A percentile compares a stretch with the other conserved stretches of the same genome.
Conservation (phyloP, 2,888 invertebrate genomes). For the Nomada ruficornis region DNA sequence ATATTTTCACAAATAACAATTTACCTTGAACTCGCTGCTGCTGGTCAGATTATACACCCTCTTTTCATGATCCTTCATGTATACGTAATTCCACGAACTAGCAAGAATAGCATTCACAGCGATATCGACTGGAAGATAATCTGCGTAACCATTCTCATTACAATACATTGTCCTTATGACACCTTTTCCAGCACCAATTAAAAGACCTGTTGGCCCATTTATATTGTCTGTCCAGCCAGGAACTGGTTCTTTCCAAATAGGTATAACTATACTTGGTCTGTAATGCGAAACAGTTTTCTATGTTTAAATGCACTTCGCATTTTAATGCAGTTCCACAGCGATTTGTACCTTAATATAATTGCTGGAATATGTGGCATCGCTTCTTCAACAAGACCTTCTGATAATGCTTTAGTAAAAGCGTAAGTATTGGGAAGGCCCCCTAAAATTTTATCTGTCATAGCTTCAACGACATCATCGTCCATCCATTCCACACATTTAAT, state of each 20-base stretch:
- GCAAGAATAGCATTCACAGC: constrained; percentile 91
- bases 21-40: constrained; percentile 90
- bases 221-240: constrained; percentile 97
- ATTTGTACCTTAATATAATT: constrained; percentile 90
- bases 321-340: background rate
- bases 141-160: constrained; percentile 91
- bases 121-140: constrained; percentile 92
- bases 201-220: constrained; percentile 94
- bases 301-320: background rate
- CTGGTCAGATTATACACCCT: constrained; percentile 91
- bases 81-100: constrained; percentile 88
- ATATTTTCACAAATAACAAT: background rate
- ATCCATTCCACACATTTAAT: constrained; percentile 93
- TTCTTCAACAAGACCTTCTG: constrained; percentile 93
- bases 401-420: constrained; percentile 96
- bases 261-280: constrained; percentile 89
- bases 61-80: constrained; percentile 84
- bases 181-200: constrained; percentile 94
- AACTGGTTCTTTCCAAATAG: constrained; percentile 92
- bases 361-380: constrained; percentile 91
- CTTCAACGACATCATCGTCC: constrained; percentile 89
- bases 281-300: constrained; percentile 4
- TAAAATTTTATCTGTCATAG: constrained; percentile 89
- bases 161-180: constrained; percentile 96
- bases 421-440: constrained; percentile 95